These are phyloP conservation scores for Leptodirus hochenwartii DNA, from an alignment of 2,888 invertebrate genomes.

Conservation along the genomic window DNA sequence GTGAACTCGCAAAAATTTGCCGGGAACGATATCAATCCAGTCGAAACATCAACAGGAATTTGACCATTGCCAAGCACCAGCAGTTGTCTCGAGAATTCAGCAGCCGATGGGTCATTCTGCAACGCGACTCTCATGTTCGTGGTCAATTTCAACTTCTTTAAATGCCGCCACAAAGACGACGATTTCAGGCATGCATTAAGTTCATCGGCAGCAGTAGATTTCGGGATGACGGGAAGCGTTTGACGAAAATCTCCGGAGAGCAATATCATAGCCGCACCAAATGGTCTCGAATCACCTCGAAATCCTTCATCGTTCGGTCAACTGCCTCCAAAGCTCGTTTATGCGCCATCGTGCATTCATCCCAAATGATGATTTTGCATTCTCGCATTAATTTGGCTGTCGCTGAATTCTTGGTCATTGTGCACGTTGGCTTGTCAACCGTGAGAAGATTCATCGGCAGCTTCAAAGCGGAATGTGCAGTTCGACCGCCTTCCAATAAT, in stretches of 20 bases:
- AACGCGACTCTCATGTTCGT: too few species aligned
- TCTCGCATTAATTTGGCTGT: constrained; percentile 16
- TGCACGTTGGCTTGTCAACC: constrained; percentile 16
- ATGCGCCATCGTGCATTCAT: constrained; percentile 25
- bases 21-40: too few species aligned
- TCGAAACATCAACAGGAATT: too few species aligned
- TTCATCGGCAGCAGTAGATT: constrained; percentile 17
- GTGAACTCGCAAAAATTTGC: background rate
- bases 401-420: constrained; percentile 14
- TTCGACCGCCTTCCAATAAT: constrained; percentile 19
- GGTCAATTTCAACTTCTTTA: constrained; percentile 11
- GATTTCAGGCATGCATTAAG: constrained; percentile 16
- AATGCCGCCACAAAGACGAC: constrained; percentile 13
- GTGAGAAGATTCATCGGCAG: constrained; percentile 16
- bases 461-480: constrained; percentile 20
- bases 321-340: constrained; percentile 20
- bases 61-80: too few species aligned
- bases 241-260: constrained; percentile 19
- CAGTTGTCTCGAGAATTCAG: too few species aligned
- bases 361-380: constrained; percentile 22
- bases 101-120: too few species aligned
- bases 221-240: constrained; percentile 18
- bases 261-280: constrained; percentile 18
- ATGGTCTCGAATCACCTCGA: constrained; percentile 14
- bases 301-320: constrained; percentile 16